Base-by-base conservation (phyloP, 2,888 invertebrate species). In the Caenorhabditis plicata region DNA sequence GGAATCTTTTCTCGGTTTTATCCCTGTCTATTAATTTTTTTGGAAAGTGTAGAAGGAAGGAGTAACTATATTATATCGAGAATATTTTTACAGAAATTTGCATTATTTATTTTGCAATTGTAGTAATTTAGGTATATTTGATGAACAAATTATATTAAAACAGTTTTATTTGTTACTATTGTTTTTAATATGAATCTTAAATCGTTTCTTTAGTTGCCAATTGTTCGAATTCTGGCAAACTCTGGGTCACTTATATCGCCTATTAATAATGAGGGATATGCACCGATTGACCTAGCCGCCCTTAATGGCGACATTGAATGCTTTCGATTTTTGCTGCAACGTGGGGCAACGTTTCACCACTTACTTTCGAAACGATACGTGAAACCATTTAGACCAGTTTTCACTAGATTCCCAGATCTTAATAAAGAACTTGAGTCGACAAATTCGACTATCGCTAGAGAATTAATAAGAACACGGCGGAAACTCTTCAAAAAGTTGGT, bases 271-370 rank as follows among this genome's bases (percentile, higher is more conserved):
- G 3, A 19, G n/a, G 15, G 23, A 20, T 9, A 19, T 2, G 20
- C 32, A 4, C 43, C 43, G 8, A 20, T 43, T 7, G 43, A 31
- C 11, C 4, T 43, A 22, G 43, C 32, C n/a, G 19, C 32, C 17
- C 2, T 20, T 13, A 32, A 22, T 19, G 19, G 20, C 19, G 33
- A 43, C 17, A 4, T 43, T n/a, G 5, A 19, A 13, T 20, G 4
- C 9, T 11, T 43, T 17, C 7, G 26, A 15, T 22, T 43, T 43
- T n/a, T 43, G 4, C 15, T 43, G 31, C 13, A 43, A 15, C 43
- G 23, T 17, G 43, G 43, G 4, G 43, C 26, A 8, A 32, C 43
- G 15, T 43, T 15, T 19, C 43, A 43, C 20, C 17, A 32, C n/a
- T 40, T 40, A 15, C 27, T 40, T 13, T 15, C 5, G 13, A 4